Percentiles rank a stretch among this genome's conserved stretches.
Conservation (phyloP, 2,113 vertebrate species). For the Circaetus gallicus region DNA sequence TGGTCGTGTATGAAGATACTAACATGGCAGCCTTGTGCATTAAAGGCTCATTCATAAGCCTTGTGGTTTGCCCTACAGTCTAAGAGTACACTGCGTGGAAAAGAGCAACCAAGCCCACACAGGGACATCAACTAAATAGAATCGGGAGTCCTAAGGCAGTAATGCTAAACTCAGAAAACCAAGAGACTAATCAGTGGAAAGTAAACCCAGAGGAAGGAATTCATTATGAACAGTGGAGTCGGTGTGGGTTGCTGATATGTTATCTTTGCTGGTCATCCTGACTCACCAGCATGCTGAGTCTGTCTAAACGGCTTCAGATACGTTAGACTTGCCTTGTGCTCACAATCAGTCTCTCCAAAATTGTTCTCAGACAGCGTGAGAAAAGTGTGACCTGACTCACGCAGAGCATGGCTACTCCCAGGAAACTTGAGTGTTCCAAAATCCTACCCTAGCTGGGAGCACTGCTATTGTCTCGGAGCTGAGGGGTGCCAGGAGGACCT, state of each 20-base stretch:
- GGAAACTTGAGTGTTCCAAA: neutral
- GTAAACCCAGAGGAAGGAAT: constrained; percentile 19
- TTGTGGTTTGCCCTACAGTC: neutral
- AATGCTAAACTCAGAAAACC: neutral
- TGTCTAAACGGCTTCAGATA: neutral
- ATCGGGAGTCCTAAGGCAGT: neutral
- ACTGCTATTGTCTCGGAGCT: constrained; percentile 22
- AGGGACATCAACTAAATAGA: neutral
- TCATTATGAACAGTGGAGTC: neutral
- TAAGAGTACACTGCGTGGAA: neutral
- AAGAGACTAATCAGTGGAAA: neutral
- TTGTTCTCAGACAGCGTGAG: neutral
- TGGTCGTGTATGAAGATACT: neutral
- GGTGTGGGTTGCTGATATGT: neutral
- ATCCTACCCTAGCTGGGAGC: neutral
- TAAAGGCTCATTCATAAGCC: neutral
- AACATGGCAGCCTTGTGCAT: neutral
- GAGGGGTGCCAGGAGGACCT: constrained; percentile 4
- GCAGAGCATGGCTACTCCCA: neutral
- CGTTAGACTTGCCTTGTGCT: neutral
- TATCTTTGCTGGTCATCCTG: constrained; percentile 15
- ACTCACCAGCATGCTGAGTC: neutral
- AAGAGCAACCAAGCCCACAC: neutral
- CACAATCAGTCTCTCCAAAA: neutral
- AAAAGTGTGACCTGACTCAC: constrained; percentile 30